These are phyloP conservation scores for Indicator indicator DNA, from an alignment of 2,113 vertebrate genomes.

Conservation along the genomic window DNA sequence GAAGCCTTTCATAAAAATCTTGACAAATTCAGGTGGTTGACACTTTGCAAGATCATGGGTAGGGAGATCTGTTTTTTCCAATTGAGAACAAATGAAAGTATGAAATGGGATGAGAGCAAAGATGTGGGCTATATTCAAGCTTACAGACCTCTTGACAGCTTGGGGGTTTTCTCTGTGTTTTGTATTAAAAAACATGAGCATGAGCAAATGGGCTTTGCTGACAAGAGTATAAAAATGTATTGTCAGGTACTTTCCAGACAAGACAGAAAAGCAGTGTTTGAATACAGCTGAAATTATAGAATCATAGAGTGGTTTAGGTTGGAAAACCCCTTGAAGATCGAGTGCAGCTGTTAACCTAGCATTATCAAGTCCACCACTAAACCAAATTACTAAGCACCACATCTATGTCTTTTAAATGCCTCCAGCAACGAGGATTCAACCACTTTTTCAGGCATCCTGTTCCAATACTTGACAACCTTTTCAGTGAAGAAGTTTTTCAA, in stretches of 20 bases:
- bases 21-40: background rate
- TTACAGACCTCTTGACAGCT: conserved; percentile 58
- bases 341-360: no score
- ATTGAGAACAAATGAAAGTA: conserved; percentile 18
- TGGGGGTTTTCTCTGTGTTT: conserved; percentile 64
- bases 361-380: no score
- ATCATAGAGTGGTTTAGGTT: no score
- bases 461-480: no score
- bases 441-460: no score
- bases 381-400: no score
- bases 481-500: no score
- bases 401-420: no score
- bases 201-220: conserved; percentile 65
- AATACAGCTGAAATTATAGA: conserved; percentile 60
- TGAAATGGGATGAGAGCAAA: conserved; percentile 24
- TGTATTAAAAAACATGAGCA: conserved; percentile 67
- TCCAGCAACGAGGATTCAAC: no score
- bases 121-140: conserved; percentile 37
- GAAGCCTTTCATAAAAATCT: conserved; percentile 11
- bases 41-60: background rate
- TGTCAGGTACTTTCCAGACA: conserved; percentile 69
- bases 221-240: conserved; percentile 77
- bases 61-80: conserved; percentile 20
- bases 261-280: conserved; percentile 67
- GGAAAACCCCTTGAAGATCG: no score